These are phyloP conservation scores for Halcyon badia DNA, from an alignment of 2,797 vertebrate species.

Conservation along the genomic window DNA sequence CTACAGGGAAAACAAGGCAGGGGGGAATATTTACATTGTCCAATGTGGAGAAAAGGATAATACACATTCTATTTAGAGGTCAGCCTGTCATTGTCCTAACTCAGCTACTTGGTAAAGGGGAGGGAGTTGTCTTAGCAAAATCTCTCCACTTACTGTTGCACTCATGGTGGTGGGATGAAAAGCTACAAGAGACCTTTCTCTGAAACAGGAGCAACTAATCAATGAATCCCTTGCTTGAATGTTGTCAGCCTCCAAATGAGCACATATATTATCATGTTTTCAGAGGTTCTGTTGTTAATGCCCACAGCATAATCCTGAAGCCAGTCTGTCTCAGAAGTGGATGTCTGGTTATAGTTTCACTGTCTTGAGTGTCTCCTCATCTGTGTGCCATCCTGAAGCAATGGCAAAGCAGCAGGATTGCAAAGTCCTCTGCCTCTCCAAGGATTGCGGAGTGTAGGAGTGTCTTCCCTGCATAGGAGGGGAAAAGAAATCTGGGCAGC, in stretches of 20 bases:
- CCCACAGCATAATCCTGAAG: not conserved
- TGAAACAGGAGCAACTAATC: not conserved
- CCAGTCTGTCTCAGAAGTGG: not conserved
- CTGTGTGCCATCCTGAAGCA: not conserved
- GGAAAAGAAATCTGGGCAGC: not conserved
- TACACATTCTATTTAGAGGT: not conserved
- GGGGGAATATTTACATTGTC: not conserved
- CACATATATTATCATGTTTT: not conserved
- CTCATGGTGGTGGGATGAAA: not conserved
- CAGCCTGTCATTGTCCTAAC: not conserved
- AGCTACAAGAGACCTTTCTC: not conserved
- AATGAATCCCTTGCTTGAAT: not conserved
- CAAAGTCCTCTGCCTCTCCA: not conserved
- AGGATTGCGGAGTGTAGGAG: not conserved
- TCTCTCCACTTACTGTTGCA: not conserved
- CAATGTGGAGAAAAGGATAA: not conserved
- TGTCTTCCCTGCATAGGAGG: not conserved
- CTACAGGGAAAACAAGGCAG: not conserved
- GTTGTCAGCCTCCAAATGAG: not conserved
- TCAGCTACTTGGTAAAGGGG: not conserved
- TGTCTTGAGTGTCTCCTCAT: not conserved
- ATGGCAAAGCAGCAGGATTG: not conserved
- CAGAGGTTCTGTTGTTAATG: not conserved
- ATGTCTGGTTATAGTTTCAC: not conserved
- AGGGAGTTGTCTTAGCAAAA: not conserved